A percentile compares a stretch with the other conserved stretches of the same genome.
These are phyloP conservation scores for Heliothis peltigera DNA, from an alignment of 2,888 invertebrate species.

Conservation along the genomic window DNA sequence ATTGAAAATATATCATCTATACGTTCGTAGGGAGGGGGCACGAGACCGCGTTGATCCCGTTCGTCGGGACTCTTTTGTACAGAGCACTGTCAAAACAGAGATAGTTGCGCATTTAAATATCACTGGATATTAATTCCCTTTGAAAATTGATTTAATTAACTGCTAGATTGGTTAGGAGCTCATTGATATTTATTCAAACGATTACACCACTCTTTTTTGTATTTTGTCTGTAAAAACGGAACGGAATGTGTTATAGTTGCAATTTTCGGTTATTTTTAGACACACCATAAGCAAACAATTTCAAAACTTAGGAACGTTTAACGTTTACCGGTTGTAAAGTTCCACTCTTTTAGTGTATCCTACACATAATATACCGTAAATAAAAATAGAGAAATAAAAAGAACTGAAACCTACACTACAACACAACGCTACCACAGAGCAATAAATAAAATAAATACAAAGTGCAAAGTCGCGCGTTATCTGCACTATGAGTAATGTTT, in stretches of 20 bases:
- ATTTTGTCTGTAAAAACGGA: too few relatives aligned
- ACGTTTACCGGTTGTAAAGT: not conserved
- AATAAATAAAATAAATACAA: constrained; percentile 65
- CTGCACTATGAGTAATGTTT: constrained; percentile 82
- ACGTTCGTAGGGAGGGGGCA: constrained; percentile 74
- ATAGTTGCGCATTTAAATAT: constrained; percentile 74
- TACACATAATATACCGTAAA: constrained; percentile 20
- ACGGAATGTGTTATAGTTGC: too few relatives aligned
- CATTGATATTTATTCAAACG: constrained; percentile 27
- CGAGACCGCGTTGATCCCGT: constrained; percentile 72
- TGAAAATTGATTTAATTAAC: constrained; percentile 71
- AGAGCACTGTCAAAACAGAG: constrained; percentile 84
- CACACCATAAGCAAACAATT: not conserved
- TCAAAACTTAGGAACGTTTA: constrained; percentile 3
- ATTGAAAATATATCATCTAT: constrained; percentile 88
- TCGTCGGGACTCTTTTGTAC: constrained; percentile 75
- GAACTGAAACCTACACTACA: constrained; percentile 37
- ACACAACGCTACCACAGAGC: constrained; percentile 42
- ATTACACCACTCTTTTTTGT: not conserved
- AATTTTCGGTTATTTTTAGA: not conserved
- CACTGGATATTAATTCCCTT: constrained; percentile 71
- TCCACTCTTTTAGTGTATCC: constrained; percentile 13
- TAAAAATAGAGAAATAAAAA: constrained; percentile 8
- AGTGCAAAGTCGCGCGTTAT: constrained; percentile 70
- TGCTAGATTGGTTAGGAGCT: constrained; percentile 38